Conservation (phyloP, 2,797 vertebrate genomes). For the Tadarida brasiliensis region DNA sequence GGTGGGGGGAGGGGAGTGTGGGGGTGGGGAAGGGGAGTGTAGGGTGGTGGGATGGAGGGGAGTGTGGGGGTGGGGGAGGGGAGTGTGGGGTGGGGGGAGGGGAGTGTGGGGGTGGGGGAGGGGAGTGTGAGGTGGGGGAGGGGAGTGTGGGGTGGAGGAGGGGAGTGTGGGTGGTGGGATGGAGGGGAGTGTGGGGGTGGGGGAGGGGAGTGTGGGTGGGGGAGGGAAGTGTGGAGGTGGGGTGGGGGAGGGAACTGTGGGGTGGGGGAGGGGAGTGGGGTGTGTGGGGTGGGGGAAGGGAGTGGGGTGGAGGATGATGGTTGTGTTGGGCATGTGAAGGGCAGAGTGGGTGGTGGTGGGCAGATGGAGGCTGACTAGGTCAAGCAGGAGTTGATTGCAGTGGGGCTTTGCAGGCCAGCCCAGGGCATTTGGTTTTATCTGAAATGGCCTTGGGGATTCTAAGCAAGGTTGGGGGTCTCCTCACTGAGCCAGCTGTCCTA, state of each 20-base stretch:
- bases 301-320: background rate
- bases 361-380: background rate
- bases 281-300: background rate
- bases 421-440: background rate
- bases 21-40: background rate
- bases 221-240: no score
- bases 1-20: no score
- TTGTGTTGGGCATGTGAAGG: background rate
- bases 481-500: background rate
- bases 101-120: background rate
- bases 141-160: no score
- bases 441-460: background rate
- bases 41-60: background rate
- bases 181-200: no score
- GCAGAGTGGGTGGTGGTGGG: no score
- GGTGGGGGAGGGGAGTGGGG: background rate
- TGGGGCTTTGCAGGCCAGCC: background rate
- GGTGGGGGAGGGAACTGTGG: no score
- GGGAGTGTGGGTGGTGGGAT: no score
- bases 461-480: background rate
- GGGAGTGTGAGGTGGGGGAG: background rate
- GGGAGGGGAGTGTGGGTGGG: no score
- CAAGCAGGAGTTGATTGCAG: rapidly evolving
- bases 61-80: background rate
- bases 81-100: background rate